These are phyloP conservation scores for Physocephala rufipes DNA, from an alignment of 2,888 invertebrate species.

Conservation along the genomic window DNA sequence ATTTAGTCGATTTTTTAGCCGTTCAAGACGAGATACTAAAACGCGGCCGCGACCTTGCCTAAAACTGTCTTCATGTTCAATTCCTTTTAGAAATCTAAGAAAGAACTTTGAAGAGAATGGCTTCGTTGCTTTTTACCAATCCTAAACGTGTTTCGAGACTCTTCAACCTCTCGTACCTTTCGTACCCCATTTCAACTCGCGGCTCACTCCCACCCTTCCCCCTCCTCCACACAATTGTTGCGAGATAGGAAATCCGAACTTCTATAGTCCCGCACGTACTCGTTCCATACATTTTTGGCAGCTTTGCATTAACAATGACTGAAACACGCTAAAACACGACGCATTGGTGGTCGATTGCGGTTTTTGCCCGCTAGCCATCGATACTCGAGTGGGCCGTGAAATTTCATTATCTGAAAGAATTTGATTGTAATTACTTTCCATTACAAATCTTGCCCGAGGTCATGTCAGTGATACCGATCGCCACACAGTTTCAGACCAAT, in stretches of 20 bases:
- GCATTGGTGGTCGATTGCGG: conserved; percentile 18
- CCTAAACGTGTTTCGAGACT: no score
- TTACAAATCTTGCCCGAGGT: conserved; percentile 53
- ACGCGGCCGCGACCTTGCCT: no score
- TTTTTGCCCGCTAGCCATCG: not conserved
- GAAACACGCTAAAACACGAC: conserved; percentile 12
- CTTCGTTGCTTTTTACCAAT: no score
- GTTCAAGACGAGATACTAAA: no score
- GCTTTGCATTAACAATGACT: conserved; percentile 9
- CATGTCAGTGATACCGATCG: conserved; percentile 60
- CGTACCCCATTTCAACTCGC: no score
- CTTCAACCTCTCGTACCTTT: no score
- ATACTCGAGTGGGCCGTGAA: conserved; percentile 29
- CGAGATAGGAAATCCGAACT: conserved; percentile 9
- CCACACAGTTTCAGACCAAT: conserved; percentile 50
- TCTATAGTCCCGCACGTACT: conserved; percentile 16
- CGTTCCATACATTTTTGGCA: conserved; percentile 30
- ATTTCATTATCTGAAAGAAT: conserved; percentile 42
- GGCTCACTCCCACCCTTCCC: no score
- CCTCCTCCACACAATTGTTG: conserved; percentile 7
- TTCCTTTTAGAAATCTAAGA: no score
- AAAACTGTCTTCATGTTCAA: no score
- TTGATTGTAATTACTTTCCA: conserved; percentile 63
- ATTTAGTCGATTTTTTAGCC: no score
- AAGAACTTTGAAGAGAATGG: no score